A percentile compares a stretch with the other conserved stretches of the same genome.
phyloP scores from a whole-genome alignment of 2,113 vertebrate species.

The Tylochromis polylepis region DNA sequence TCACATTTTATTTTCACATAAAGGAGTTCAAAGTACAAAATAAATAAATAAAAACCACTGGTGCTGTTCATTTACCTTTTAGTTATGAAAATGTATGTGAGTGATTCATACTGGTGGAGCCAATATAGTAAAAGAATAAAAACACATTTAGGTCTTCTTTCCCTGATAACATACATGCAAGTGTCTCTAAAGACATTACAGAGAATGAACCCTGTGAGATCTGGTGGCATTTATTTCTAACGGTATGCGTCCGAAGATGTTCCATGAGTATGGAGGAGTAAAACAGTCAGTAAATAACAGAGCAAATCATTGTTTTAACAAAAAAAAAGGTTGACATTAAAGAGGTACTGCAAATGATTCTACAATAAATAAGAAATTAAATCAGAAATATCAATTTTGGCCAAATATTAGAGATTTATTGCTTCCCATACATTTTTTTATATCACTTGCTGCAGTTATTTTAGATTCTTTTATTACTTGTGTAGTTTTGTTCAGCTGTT shows the following conservation, averaged over 20 bases:
- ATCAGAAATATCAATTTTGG: too few relatives aligned
- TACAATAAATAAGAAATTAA: neutral
- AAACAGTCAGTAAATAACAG: neutral
- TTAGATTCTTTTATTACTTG: neutral
- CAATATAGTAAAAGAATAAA: neutral
- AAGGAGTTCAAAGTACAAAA: neutral
- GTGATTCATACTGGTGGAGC: fast-evolving
- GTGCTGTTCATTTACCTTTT: neutral
- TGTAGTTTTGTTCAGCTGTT: neutral
- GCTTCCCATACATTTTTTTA: fast-evolving
- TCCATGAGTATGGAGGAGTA: neutral
- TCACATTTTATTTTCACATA: neutral
- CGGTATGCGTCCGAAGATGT: fast-evolving
- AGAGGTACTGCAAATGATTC: neutral
- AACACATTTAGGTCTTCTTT: neutral
- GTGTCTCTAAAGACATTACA: too few relatives aligned
- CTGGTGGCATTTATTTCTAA: too few relatives aligned
- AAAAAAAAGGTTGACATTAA: fast-evolving
- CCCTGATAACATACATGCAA: fast-evolving
- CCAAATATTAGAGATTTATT: neutral
- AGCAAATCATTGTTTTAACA: neutral
- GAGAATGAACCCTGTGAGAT: too few relatives aligned
- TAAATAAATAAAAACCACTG: fast-evolving
- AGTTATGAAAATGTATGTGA: neutral
- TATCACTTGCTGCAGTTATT: neutral